Evolutionary conservation across 2,888 invertebrate genomes (phyloP), one percentile per base, ranked within the genome.

Genomic region (Tyria jacobaeae): DNA sequence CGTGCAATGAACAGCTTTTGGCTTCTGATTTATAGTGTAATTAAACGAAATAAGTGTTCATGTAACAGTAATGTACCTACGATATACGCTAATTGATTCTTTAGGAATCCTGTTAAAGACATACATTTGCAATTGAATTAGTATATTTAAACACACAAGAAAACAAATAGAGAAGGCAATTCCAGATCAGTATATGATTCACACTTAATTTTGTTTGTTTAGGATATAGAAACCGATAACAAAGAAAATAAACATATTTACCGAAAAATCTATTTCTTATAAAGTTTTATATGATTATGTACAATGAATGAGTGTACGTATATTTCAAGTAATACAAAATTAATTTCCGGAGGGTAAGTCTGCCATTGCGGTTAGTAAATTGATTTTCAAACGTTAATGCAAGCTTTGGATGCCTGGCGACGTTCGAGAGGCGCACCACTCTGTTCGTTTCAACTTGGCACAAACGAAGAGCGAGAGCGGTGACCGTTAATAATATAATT

Each of bases 341-440:
- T 57, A 75, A 75, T 73, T 76, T 75, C 71, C 73, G 70, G 62
- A 60, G 62, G 59, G 55, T 48, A 17, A 55, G 56, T 51, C 27
- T 55, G 15, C 15, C 15, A 15, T 25, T 51, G 62, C 59, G 58
- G 44, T 27, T 57, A 59, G 78, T 80, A 85, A 85, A 85, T 85
- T 83, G 81, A 82, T 83, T 83, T 74, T 72, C 67, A 76, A 78
- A 66, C 71, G 70, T 75, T 80, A 79, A 80, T 79, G 74, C 75
- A 70, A 60, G 51, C 52, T 21, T 47, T 63, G 66, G 57, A 64
- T 54, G 56, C 58, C 64, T n/a, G n/a, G n/a, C 57, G 39, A 62
- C 50, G 54, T 56, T 62, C 55, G 52, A 57, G 55, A 56, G 52
- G 10, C n/a, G 25, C 31, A 17, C 15, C 34, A 47, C 35, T 59